phyloP scores from a whole-genome alignment of 2,113 vertebrate genomes.

The Poeciliopsis occidentalis region DNA sequence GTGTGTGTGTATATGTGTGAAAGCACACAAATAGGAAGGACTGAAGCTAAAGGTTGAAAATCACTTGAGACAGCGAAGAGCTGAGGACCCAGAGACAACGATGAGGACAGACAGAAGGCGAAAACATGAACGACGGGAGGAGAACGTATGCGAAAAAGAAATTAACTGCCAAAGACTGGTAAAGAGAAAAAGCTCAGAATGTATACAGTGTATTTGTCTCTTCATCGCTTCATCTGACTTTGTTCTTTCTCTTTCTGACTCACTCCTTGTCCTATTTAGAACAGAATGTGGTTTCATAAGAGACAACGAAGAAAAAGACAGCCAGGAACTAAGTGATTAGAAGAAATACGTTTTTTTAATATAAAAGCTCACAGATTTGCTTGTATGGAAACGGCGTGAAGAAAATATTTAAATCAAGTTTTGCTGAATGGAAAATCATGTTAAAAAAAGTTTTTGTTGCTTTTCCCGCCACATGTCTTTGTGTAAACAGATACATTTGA shows the following conservation, averaged over 20 bases:
- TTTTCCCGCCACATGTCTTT: neutral
- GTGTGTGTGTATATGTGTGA: neutral
- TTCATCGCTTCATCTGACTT: conserved; percentile 40
- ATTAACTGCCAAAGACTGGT: conserved; percentile 54
- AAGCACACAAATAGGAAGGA: conserved; percentile 19
- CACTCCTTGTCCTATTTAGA: conserved; percentile 66
- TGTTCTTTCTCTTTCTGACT: conserved; percentile 51
- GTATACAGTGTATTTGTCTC: conserved; percentile 54
- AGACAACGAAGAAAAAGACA: conserved; percentile 29
- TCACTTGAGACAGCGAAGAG: conserved; percentile 12
- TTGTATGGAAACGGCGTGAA: neutral
- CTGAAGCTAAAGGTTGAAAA: conserved; percentile 22
- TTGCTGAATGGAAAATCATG: neutral
- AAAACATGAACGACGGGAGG: conserved; percentile 45
- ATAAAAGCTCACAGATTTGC: neutral
- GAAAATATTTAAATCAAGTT: neutral
- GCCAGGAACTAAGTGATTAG: neutral
- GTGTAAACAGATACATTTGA: neutral
- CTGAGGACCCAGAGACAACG: conserved; percentile 30
- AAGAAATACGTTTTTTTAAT: neutral
- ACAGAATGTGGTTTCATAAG: conserved; percentile 52
- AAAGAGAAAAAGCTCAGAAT: conserved; percentile 48
- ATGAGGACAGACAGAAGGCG: conserved; percentile 27
- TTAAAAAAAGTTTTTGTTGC: neutral
- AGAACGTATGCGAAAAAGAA: conserved; percentile 52